phyloP scores from a whole-genome alignment of 2,113 vertebrate species.

The Syngnathus floridae region DNA sequence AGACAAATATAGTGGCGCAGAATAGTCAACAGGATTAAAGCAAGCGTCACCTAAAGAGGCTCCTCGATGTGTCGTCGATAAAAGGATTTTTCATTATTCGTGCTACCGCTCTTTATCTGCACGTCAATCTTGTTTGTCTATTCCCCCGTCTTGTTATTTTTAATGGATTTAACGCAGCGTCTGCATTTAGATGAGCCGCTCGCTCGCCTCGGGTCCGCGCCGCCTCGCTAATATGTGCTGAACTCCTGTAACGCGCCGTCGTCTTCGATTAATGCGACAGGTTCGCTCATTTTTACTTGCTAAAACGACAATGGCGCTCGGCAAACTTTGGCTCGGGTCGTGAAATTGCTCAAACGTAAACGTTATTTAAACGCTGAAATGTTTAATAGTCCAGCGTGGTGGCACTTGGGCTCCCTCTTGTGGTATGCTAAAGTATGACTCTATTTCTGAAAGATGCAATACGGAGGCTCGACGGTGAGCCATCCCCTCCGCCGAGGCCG shows the following conservation, averaged over 20 bases:
- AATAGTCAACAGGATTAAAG: constrained; percentile 72
- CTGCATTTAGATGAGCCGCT: constrained; percentile 63
- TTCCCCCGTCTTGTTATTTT: constrained; percentile 39
- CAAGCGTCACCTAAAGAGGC: constrained; percentile 64
- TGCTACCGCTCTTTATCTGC: constrained; percentile 64
- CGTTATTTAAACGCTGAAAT: not conserved
- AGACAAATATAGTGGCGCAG: constrained; percentile 68
- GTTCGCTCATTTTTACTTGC: constrained; percentile 38
- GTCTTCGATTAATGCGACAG: constrained; percentile 54
- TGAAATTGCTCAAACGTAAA: too few relatives aligned
- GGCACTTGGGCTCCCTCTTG: not conserved
- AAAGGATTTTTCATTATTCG: constrained; percentile 74
- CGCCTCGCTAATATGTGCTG: constrained; percentile 10
- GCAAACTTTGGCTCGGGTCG: not conserved
- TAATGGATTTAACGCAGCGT: constrained; percentile 62
- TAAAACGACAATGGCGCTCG: constrained; percentile 2
- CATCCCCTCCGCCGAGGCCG: constrained; percentile 33
- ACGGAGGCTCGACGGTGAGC: constrained; percentile 16
- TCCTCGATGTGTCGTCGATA: constrained; percentile 73
- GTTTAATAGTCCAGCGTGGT: constrained; percentile 3
- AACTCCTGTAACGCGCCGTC: constrained; percentile 43
- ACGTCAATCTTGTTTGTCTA: constrained; percentile 63
- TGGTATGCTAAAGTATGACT: not conserved
- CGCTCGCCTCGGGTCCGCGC: constrained; percentile 54
- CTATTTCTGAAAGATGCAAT: not conserved